Base-by-base conservation (phyloP, 2,888 invertebrate genomes). In the Apotomis betuletana region DNA sequence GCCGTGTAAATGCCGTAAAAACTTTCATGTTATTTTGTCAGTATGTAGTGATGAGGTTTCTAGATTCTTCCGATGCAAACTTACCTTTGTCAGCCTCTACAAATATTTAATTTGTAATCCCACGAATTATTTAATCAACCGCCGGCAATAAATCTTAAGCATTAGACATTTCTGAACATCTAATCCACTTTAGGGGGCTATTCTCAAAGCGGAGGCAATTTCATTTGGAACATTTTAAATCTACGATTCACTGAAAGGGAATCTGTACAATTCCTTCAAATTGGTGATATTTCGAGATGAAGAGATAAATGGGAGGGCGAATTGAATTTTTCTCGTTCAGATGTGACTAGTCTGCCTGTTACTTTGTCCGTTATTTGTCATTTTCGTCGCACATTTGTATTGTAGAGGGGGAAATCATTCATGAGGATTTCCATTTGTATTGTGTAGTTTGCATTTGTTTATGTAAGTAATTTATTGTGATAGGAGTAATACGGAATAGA, bases 171-270 rank as follows among this genome's bases (percentile, higher is more conserved):
- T 51, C 64, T 69, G 69, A 62, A 46, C 61, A 57, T 58, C 61
- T 71, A 67, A 71, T 71, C 71, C 71, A 67, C 67, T 70, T 65
- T 36, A 62, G 67, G 41, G 27, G 58, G 38, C 71, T 38, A 67
- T 71, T 52, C 70, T 46, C 59, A 70, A 61, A 67, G 70, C 67
- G 58, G 54, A 44, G 68, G 62, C 72, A 72, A 68, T 72, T 72
- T 72, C 67, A 68, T 72, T 72, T 54, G 58, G 54, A 70, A 67
- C 72, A 63, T 68, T 72, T 72, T 72, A 72, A 72, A 72, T 68
- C 67, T 72, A 68, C 72, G 71, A 57, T 36, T 52, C 57, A 52
- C 54, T 46, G 62, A 65, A 55, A 59, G 10, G 57, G 67, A 59
- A 67, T 67, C 60, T 51, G 27, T 52, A 67, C 67, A 63, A 72